Base-by-base conservation (phyloP, 2,113 vertebrate genomes). In the Pao palembangensis region DNA sequence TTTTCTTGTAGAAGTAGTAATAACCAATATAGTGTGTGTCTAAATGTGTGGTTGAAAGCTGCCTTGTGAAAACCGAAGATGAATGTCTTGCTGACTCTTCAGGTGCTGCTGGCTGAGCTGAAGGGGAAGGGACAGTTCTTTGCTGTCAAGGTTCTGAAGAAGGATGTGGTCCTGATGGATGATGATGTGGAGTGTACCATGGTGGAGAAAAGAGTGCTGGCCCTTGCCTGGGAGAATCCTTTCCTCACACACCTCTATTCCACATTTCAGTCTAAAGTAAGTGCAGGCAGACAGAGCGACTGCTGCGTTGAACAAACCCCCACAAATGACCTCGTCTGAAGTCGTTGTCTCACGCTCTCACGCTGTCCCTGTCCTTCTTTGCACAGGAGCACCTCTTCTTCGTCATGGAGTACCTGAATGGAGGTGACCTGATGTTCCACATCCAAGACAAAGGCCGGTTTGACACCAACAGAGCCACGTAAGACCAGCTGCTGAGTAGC, bases 371-470 rank as follows among this genome's bases (percentile, higher is more conserved):
- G 62, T 44, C 5, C 17, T 46, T 17, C 11, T 73, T 66, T 79
- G 1, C 61, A 67, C 80, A 99, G 97, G 96, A 98, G 61, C 96
- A 98, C 73, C 90, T 99, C 66, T 98, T 99, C 88, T 99, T 99
- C 17, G 95, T 99, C 23, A 99, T 99, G 97, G 97, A 99, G 84
- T 99, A 98, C 79, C 89, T 98, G 86, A 99, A 96, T 0, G 97
- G 97, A 12, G 97, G 97, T 2, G 97, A 99, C 66, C 85, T 99
- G 73, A 99, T 99, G 97, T 99, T 94, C 85, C 97, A 99, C 85
- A 99, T 99, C 82, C 96, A 99, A 64, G 95, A 96, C 77, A 99
- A 98, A 84, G 97, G 96, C 21, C 95, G 94, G 20, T 99, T 99
- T 4, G 94, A 98, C 68, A 85, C 94, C 59, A 93, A 88, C 89